A percentile compares a stretch with the other conserved stretches of the same genome.
These are phyloP conservation scores for Crossocerus cetratus DNA, from an alignment of 2,888 invertebrate species.

Conservation along the genomic window DNA sequence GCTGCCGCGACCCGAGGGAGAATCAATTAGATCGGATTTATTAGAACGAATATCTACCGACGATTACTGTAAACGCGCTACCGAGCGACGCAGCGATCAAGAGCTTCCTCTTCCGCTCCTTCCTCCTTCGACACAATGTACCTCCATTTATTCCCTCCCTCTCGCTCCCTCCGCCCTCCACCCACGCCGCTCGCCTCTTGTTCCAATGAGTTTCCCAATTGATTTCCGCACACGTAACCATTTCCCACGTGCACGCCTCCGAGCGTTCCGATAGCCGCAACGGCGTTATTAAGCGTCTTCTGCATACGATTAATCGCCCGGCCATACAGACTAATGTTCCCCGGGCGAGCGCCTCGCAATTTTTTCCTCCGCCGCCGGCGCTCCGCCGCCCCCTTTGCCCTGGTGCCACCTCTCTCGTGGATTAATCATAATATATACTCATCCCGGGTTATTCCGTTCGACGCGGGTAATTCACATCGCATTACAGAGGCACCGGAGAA, in stretches of 20 bases:
- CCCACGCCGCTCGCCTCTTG: background rate
- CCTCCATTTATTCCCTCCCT: background rate
- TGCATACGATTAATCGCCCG: conserved; percentile 1
- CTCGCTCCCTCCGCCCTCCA: background rate
- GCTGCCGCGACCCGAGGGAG: conserved; percentile 22
- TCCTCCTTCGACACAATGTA: background rate
- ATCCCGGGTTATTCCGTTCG: no score
- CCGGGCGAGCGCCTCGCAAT: background rate
- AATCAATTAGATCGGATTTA: conserved; percentile 59
- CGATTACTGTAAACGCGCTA: conserved; percentile 25
- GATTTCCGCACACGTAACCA: conserved; percentile 6
- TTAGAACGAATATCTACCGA: conserved; percentile 54
- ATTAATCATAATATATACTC: no score
- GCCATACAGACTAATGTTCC: background rate
- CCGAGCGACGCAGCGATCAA: background rate
- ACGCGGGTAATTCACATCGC: no score
- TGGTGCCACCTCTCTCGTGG: no score
- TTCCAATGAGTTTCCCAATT: conserved; percentile 18
- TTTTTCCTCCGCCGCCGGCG: background rate
- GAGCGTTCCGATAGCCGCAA: background rate
- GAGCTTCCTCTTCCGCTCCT: background rate
- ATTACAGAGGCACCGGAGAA: no score
- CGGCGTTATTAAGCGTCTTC: background rate
- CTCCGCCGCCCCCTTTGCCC: no score
- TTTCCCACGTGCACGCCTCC: background rate